Conservation (phyloP, 2,888 invertebrate genomes). For the Sarcophaga carnaria region DNA sequence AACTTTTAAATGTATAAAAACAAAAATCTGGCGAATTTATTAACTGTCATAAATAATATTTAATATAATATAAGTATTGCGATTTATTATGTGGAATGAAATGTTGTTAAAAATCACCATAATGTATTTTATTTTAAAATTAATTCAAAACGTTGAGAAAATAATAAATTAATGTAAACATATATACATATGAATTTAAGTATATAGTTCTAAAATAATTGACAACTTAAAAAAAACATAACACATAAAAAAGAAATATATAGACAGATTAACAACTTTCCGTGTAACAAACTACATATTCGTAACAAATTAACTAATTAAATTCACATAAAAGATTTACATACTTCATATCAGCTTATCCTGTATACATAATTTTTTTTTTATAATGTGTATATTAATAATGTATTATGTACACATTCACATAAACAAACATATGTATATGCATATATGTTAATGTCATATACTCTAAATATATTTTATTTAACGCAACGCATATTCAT, state of each 20-base stretch:
- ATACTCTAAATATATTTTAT: neutral
- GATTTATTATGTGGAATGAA: conserved; percentile 27
- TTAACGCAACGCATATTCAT: conserved; percentile 71
- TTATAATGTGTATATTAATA: neutral
- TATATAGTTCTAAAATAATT: conserved; percentile 28
- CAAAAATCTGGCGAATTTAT: conserved; percentile 7
- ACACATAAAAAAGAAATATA: conserved; percentile 70
- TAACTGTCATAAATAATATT: neutral
- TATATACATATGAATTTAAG: neutral
- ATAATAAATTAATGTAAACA: conserved; percentile 17
- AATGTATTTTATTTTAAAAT: conserved; percentile 15
- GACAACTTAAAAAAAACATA: conserved; percentile 66
- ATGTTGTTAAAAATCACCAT: conserved; percentile 31
- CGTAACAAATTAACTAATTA: conserved; percentile 72
- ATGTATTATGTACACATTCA: neutral
- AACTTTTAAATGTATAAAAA: conserved; percentile 25
- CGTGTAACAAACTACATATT: conserved; percentile 73
- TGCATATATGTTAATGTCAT: neutral
- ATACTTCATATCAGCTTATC: conserved; percentile 56
- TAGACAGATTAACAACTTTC: conserved; percentile 76
- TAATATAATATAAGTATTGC: conserved; percentile 17
- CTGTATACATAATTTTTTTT: neutral
- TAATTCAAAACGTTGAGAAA: neutral
- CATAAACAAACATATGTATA: neutral
- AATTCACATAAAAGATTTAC: conserved; percentile 66